Conservation (phyloP, 2,888 invertebrate genomes). For the Steinernema carpocapsae region DNA sequence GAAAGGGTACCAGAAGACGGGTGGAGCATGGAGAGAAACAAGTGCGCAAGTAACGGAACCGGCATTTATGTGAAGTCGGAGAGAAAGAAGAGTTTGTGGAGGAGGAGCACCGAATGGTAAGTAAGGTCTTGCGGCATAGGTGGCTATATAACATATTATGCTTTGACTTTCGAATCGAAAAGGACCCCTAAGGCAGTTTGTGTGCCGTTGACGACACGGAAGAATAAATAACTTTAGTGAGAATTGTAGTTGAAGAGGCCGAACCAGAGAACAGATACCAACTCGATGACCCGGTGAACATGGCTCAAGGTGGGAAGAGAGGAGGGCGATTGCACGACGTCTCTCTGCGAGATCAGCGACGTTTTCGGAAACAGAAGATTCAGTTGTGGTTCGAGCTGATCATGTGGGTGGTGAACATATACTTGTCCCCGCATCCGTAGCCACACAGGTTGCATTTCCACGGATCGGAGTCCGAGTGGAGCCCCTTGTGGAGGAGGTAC, state of each 20-base stretch:
- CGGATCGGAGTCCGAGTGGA: slow-evolving; percentile 94
- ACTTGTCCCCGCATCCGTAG: slow-evolving; percentile 81
- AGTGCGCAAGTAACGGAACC: slow-evolving; percentile 25
- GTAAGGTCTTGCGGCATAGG: slow-evolving; percentile 4
- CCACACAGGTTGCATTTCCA: slow-evolving; percentile 91
- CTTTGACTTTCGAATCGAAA: slow-evolving; percentile 30
- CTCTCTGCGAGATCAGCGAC: slow-evolving; percentile 27
- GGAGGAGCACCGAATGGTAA: slow-evolving; percentile 4
- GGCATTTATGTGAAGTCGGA: slow-evolving; percentile 8
- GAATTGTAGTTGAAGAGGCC: neutral
- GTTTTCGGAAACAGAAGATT: slow-evolving; percentile 15
- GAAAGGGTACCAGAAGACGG: neutral
- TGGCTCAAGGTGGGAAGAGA: neutral
- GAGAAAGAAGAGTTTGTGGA: neutral
- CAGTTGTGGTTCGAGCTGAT: slow-evolving; percentile 74
- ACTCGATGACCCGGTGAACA: neutral
- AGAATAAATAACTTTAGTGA: neutral
- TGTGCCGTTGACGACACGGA: neutral
- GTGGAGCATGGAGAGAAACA: slow-evolving; percentile 4
- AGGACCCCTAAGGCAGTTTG: slow-evolving; percentile 24
- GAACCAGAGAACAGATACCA: neutral
- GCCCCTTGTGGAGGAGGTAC: slow-evolving; percentile 95
- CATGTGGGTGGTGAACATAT: slow-evolving; percentile 94
- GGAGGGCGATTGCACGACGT: slow-evolving; percentile 9
- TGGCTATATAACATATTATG: neutral